Base-by-base conservation (phyloP, 2,113 vertebrate genomes). In the Syngnathus typhle region DNA sequence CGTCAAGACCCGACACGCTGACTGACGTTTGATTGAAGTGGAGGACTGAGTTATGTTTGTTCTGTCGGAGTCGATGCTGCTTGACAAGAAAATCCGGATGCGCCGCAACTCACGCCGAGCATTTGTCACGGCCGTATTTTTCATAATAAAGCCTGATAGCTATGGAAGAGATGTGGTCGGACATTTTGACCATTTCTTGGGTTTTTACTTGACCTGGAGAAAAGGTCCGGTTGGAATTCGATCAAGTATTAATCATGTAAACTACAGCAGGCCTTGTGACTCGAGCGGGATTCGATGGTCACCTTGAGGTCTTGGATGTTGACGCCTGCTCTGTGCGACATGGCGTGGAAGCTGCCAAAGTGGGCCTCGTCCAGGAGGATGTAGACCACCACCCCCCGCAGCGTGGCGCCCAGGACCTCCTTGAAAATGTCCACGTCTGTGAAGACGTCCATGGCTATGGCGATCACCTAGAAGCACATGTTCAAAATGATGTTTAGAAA, bases 341-440 rank as follows among this genome's bases (percentile, higher is more conserved):
- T 98, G 66, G 77, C 85, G 72, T 94, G 72, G 88, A 98, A 98
- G 83, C 94, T 91, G 71, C 37, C 70, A 80, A 93, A 92, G 39
- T 94, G 94, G 0, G 79, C 88, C 1, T 96, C 89, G 69, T 98
- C 95, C 43, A 97, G 92, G 0, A 98, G 91, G 79, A 97, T 83
- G 85, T 98, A 98, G 9, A 97, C 90, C 1, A 89, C 88, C 76
- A 95, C 87, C 3, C 94, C 93, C 80, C 92, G 91, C 38, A 91
- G 32, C 32, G 92, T 92, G 18, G 93, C 94, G 0, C 88, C 86
- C 46, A 96, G 84, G 6, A 95, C 71, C 88, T 95, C 95, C 81
- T 91, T 94, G 62, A 98, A 97, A 60, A 98, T 95, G 84, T 98
- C 95, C 43, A 95, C 91, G 61, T 98, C 95, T 7, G 95, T 95